phyloP scores from a whole-genome alignment of 2,113 vertebrate genomes.

The Tretioscincus oriximinensis region DNA sequence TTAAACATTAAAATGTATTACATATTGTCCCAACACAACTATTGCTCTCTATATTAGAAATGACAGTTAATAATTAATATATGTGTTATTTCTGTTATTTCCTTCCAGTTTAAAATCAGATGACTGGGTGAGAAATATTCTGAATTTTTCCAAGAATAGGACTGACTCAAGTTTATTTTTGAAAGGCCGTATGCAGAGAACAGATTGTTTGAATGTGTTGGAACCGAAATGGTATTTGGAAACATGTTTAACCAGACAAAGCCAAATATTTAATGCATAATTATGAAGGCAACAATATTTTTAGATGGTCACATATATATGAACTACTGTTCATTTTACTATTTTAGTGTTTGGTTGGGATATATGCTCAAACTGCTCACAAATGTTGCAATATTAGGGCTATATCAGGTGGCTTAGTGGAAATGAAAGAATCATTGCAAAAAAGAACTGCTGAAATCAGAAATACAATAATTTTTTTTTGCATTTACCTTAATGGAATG shows the following conservation, averaged over 20 bases:
- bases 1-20: not conserved
- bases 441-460: not conserved
- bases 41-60: not conserved
- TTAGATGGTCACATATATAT: no score
- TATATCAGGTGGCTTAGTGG: no score
- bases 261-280: not conserved
- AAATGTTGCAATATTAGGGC: not conserved
- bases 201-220: not conserved
- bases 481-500: no score
- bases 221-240: not conserved
- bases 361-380: no score
- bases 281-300: not conserved
- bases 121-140: not conserved
- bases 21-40: not conserved
- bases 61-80: not conserved
- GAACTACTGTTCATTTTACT: not conserved
- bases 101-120: not conserved
- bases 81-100: not conserved
- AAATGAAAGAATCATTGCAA: not conserved
- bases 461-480: not conserved
- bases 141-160: not conserved
- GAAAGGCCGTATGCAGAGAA: not conserved
- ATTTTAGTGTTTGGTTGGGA: not conserved
- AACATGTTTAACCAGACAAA: not conserved
- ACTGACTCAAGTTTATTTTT: not conserved